Evolutionary conservation across 2,113 vertebrate genomes (phyloP), one percentile per base, ranked within the genome.

Genomic region (Prochilodus magdalenae): DNA sequence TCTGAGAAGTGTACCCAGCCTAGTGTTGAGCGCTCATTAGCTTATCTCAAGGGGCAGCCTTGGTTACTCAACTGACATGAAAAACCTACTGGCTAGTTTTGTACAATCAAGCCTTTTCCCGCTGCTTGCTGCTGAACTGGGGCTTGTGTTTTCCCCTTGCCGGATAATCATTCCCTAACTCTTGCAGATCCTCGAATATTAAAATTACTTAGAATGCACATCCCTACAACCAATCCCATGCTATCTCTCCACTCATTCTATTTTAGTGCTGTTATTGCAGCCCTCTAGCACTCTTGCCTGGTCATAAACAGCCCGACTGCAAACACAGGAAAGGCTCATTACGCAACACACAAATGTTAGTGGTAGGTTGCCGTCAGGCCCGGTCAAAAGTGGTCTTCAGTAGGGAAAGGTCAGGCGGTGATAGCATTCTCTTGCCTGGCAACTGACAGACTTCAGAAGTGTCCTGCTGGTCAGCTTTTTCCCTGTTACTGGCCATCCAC

Each of bases 181-280:
- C 40, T 7, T 44, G 11, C 8, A 10, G 8, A 44, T 44, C 5
- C 40, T 44, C 40, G 11, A 44, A 44, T 44, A 44, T 44, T 10
- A 8, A 44, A 44, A 44, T 44, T 1, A 44, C 5, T 44, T 1
- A 44, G 40, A 44, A 8, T 7, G 40, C 40, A 44, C 40, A 44
- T 11, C 40, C 40, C 40, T 44, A 8, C 4, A 44, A 8, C 11
- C 1, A 44, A 44, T 5, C 40, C 40, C 8, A 10, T 20, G 49
- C 15, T 20, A 72, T 60, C 20, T 62, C 29, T 53, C 74, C 59
- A 74, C 26, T 66, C 47, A 12, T 63, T 69, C 44, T 20, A 18
- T 79, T 24, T 79, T 57, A 79, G 18, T 4, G 22, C 22, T 44
- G n/a, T 53, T 70, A 30, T 60, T 80, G 57, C 16, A 78, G 65